These are phyloP conservation scores for Diorhabda carinulata DNA, from an alignment of 1,140 invertebrate species.

Conservation along the genomic window DNA sequence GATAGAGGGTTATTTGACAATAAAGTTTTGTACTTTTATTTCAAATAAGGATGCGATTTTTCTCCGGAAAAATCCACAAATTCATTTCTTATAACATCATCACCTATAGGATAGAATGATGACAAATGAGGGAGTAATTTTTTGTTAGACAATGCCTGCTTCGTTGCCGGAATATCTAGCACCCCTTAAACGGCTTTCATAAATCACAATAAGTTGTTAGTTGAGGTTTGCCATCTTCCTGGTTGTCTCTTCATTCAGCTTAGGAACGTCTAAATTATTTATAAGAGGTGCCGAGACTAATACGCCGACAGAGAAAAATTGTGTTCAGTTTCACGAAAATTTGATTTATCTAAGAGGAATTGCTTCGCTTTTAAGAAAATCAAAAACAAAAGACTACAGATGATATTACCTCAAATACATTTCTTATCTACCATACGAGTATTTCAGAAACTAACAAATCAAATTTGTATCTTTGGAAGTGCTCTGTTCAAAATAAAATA, in stretches of 20 bases:
- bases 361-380: too few relatives aligned
- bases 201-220: constrained; percentile 2
- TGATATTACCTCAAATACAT: too few relatives aligned
- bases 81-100: background rate
- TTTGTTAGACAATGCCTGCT: constrained; percentile 1
- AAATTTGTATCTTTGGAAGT: too few relatives aligned
- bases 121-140: constrained; percentile 2
- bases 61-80: background rate
- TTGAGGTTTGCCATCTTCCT: background rate
- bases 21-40: too few relatives aligned
- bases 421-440: too few relatives aligned
- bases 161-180: constrained; percentile 1
- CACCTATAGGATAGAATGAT: background rate
- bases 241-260: background rate
- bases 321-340: background rate
- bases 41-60: too few relatives aligned
- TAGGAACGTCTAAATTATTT: constrained; percentile 2
- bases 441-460: too few relatives aligned
- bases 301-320: background rate
- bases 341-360: too few relatives aligned
- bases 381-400: too few relatives aligned
- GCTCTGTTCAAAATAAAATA: too few relatives aligned
- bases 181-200: constrained; percentile 1
- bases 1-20: too few relatives aligned
- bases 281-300: background rate